phyloP scores from a whole-genome alignment of 1,140 invertebrate species.

The Lycorma delicatula region DNA sequence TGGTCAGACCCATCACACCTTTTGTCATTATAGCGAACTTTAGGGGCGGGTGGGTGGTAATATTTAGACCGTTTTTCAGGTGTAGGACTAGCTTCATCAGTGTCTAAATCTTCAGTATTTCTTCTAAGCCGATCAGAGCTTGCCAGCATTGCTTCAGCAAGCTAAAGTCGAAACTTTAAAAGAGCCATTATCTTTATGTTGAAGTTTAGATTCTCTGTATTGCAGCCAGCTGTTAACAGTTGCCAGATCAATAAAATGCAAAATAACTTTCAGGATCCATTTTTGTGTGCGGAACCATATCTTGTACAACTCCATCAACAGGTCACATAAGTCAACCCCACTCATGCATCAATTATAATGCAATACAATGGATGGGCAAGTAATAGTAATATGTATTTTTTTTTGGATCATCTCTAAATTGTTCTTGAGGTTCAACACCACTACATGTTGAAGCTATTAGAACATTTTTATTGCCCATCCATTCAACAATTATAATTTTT shows the following conservation, averaged over 20 bases:
- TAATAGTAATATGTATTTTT: constrained; percentile 26
- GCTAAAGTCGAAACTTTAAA: neutral
- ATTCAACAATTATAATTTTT: constrained; percentile 12
- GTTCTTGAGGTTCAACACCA: constrained; percentile 8
- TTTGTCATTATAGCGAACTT: neutral
- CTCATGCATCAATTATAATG: constrained; percentile 34
- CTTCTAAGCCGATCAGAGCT: too few relatives aligned
- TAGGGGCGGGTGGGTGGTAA: too few relatives aligned
- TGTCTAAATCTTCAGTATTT: too few relatives aligned
- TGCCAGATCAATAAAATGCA: constrained; percentile 29
- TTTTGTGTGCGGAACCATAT: constrained; percentile 29
- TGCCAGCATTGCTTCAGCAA: constrained; percentile 5
- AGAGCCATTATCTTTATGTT: constrained; percentile 6
- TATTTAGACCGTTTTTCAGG: neutral
- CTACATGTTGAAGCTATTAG: constrained; percentile 16
- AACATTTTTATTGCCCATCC: constrained; percentile 16
- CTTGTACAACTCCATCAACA: constrained; percentile 26
- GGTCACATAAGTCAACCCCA: constrained; percentile 33
- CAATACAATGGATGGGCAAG: constrained; percentile 26
- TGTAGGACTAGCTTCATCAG: too few relatives aligned
- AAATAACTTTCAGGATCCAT: constrained; percentile 32
- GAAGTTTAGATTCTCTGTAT: constrained; percentile 1
- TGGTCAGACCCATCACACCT: neutral
- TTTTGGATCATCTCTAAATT: constrained; percentile 28
- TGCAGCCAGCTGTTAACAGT: constrained; percentile 32